Base-by-base conservation (phyloP, 2,113 vertebrate genomes). In the Melanerpes formicivorus region DNA sequence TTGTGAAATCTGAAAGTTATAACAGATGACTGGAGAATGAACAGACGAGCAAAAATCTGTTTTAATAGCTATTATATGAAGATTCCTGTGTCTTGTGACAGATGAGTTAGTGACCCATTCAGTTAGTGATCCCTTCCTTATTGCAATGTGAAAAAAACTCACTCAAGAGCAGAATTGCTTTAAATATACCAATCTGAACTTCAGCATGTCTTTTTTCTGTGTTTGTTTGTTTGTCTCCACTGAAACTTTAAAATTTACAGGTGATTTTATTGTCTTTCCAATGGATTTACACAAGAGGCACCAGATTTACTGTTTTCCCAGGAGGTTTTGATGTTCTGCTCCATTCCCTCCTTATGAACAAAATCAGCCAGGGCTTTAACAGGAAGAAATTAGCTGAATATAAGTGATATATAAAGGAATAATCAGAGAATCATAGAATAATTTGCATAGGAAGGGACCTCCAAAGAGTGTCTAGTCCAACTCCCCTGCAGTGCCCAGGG, bases 11-110 rank as follows among this genome's bases (percentile, higher is more conserved):
- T 94, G 58, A 91, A 94, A 93, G 75, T 17, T 67, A 9, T 80
- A 76, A 87, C 59, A 59, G 85, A 48, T 77, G 84, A 89, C 59
- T 90, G 21, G 34, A 89, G 32, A 30, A 62, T 62, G 84, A 74
- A 63, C 48, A 86, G 62, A 79, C 59, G 73, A 90, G 6, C 60
- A 70, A 93, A 18, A 88, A 3, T 2, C 6, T n/a, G 71, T 63
- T 94, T 96, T 85, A 88, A 89, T 88, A 94, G 62, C 12, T 62
- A 18, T 29, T 93, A 54, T 86, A 44, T 91, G 63, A 89, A 96
- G 84, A 90, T 84, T 65, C 9, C 37, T 75, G 26, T 52, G 74
- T 34, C 22, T 52, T 92, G 10, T 89, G 64, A 88, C 46, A 90
- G 83, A 80, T 79, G 65, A 91, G 64, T 77, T 88, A 84, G 21